Conservation (phyloP, 2,797 vertebrate species). For the Sebastes iracundus region DNA sequence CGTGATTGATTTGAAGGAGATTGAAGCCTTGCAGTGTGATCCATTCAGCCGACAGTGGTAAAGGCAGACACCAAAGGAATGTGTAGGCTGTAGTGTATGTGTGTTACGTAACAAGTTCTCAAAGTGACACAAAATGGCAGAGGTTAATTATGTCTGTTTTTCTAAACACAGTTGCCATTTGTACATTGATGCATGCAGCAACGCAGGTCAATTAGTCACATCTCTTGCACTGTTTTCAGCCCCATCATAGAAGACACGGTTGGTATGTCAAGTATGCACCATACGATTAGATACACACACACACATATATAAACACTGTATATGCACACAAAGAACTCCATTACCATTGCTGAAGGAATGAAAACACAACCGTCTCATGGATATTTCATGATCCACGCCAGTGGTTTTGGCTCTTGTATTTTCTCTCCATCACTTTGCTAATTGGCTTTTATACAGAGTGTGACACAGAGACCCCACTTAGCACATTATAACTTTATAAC, state of each 20-base stretch:
- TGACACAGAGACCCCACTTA: constrained; percentile 34
- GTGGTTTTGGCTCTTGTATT: constrained; percentile 40
- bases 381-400: constrained; percentile 58
- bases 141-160: constrained; percentile 58
- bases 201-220: constrained; percentile 50
- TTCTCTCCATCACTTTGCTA: constrained; percentile 59
- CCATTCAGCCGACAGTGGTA: constrained; percentile 55
- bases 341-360: constrained; percentile 37
- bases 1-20: constrained; percentile 75
- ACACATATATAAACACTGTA: neutral
- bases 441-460: constrained; percentile 66
- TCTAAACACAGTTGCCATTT: constrained; percentile 43
- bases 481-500: constrained; percentile 33
- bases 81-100: constrained; percentile 22
- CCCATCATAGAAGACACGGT: constrained; percentile 6
- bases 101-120: constrained; percentile 26
- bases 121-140: constrained; percentile 44
- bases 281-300: constrained; percentile 9
- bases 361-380: constrained; percentile 51
- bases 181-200: constrained; percentile 24
- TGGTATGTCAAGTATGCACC: constrained; percentile 26
- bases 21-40: constrained; percentile 71
- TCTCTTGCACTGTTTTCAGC: constrained; percentile 25
- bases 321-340: constrained; percentile 21
- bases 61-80: constrained; percentile 52